These are phyloP conservation scores for Lasius platythorax DNA, from an alignment of 2,888 invertebrate genomes.

Conservation along the genomic window DNA sequence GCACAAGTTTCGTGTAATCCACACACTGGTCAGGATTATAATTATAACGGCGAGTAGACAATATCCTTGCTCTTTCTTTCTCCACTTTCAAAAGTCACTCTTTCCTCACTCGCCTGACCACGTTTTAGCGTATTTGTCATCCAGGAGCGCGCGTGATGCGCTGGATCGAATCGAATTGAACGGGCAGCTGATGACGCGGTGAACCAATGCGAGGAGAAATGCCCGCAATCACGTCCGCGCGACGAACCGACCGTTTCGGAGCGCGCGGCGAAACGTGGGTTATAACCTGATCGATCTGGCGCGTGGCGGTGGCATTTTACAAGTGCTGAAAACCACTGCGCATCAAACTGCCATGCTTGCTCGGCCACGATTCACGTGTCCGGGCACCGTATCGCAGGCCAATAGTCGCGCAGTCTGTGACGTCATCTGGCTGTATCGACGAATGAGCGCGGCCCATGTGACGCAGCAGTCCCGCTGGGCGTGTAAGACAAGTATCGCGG, in stretches of 20 bases:
- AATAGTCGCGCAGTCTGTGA: conserved; percentile 83
- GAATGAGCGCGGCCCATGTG: conserved; percentile 86
- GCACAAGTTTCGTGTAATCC: not conserved
- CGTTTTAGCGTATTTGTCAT: not conserved
- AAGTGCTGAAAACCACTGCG: conserved; percentile 85
- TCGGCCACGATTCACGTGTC: conserved; percentile 86
- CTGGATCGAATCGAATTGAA: not conserved
- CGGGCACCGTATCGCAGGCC: conserved; percentile 83
- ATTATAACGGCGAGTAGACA: not conserved
- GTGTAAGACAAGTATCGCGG: conserved; percentile 78
- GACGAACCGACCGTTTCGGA: conserved; percentile 69
- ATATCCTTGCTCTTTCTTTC: not conserved
- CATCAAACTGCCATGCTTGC: conserved; percentile 86
- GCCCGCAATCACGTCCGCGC: conserved; percentile 51
- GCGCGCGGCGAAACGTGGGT: conserved; percentile 73
- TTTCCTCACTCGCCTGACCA: not conserved
- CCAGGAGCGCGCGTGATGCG: conserved; percentile 17
- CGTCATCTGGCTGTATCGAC: conserved; percentile 86
- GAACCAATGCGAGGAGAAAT: conserved; percentile 15
- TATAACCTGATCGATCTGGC: conserved; percentile 85
- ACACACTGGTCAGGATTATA: not conserved
- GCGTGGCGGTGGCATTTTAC: conserved; percentile 85
- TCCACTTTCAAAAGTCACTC: not conserved
- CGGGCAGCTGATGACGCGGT: conserved; percentile 53
- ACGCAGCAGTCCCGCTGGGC: conserved; percentile 84